Percentiles rank a stretch among this genome's conserved stretches.
Conservation (phyloP, 2,888 invertebrate species). For the Heliconius aoede region DNA sequence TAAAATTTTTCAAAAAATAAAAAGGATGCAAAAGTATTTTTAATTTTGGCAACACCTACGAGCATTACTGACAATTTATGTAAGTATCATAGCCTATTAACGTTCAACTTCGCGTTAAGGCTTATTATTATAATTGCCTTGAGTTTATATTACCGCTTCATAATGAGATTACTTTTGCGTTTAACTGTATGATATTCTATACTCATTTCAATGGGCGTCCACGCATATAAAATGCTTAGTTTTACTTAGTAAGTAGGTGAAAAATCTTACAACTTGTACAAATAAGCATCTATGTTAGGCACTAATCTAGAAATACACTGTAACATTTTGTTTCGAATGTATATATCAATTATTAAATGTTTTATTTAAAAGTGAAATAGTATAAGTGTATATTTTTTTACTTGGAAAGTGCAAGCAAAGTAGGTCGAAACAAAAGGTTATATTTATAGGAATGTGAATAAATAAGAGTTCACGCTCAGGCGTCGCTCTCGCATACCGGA, state of each 20-base stretch:
- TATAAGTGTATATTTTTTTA: neutral
- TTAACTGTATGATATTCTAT: slow-evolving; percentile 30
- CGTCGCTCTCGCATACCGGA: slow-evolving; percentile 85
- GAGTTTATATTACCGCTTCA: slow-evolving; percentile 9
- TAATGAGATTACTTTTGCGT: slow-evolving; percentile 25
- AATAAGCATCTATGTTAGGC: slow-evolving; percentile 4
- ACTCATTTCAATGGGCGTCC: slow-evolving; percentile 15
- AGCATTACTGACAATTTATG: slow-evolving; percentile 14
- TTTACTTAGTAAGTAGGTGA: slow-evolving; percentile 6
- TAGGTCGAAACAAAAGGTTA: slow-evolving; percentile 46
- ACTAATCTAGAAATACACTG: slow-evolving; percentile 24
- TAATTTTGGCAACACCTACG: neutral
- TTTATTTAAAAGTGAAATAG: neutral
- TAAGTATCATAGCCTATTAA: slow-evolving; percentile 24
- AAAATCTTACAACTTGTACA: neutral
- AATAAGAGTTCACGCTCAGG: slow-evolving; percentile 62
- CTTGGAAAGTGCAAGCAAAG: neutral
- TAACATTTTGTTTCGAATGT: slow-evolving; percentile 45
- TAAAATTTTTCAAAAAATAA: neutral
- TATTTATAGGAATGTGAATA: slow-evolving; percentile 30
- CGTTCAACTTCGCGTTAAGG: slow-evolving; percentile 25
- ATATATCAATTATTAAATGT: neutral
- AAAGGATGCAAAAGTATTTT: neutral
- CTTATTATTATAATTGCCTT: slow-evolving; percentile 28
- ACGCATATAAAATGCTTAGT: slow-evolving; percentile 9